Base-by-base conservation (phyloP, 2,888 invertebrate genomes). In the Rhagium mordax region DNA sequence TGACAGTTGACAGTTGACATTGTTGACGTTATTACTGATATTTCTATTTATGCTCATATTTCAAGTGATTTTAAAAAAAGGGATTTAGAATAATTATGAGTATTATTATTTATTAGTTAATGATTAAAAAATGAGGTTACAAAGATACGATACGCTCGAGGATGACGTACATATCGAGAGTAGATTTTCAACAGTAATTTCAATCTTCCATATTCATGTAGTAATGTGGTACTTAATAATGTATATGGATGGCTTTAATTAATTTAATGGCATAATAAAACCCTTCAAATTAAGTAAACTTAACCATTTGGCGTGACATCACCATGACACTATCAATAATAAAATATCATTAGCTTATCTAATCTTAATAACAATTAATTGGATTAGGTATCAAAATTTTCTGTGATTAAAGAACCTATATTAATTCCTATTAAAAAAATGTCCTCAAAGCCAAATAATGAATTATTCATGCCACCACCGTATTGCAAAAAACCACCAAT, bases 381-480 rank as follows among this genome's bases (percentile, higher is more conserved):
- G 64, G 49, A 65, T 55, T 59, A 65, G 55, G 73, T 74, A 79
- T 74, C 75, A 71, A 81, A 81, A 81, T 81, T 81, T 75, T 74
- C 78, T 72, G 81, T 80, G 80, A 78, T 73, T 73, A 72, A 71
- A 72, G 66, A 27, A 41, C 29, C 49, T 55, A 29, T 48, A 47
- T 67, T 67, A 67, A 75, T 72, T 70, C 24, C 72, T 65, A 41
- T 70, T 41, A 62, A 62, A 65, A 65, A 53, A 21, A 73, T 78
- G 72, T 78, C 78, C 55, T 77, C 79, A 60, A 77, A 80, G 75
- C 77, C 79, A 15, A 78, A 79, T 67, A 80, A 79, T 59, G 81
- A 83, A 57, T 74, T 86, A 13, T 82, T 86, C 74, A 75, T 78
- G 21, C 76, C 84, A 41, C 85, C 86, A 3, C 71, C 78, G 7